phyloP scores from a whole-genome alignment of 2,113 vertebrate species.

The Pygoscelis antarcticus region DNA sequence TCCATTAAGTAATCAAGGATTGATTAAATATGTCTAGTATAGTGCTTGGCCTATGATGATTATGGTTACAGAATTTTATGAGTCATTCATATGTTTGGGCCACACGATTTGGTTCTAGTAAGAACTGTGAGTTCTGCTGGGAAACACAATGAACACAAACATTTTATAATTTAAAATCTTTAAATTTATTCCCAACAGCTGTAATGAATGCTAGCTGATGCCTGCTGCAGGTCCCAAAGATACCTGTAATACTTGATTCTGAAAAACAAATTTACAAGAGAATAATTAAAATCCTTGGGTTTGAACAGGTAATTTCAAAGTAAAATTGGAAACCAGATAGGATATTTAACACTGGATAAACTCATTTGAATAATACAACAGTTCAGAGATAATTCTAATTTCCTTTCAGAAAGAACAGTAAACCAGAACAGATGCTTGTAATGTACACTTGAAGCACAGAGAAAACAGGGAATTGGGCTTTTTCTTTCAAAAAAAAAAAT shows the following conservation, averaged over 20 bases:
- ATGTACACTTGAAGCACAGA: not conserved
- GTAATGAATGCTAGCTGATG: not conserved
- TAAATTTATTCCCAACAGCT: not conserved
- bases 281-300: not conserved
- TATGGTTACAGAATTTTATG: not conserved
- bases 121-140: not conserved
- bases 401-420: not conserved
- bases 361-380: not conserved
- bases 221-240: not conserved
- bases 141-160: not conserved
- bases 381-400: not conserved
- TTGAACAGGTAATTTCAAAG: not conserved
- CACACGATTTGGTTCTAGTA: not conserved
- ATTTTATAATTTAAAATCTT: not conserved
- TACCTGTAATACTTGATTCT: not conserved
- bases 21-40: not conserved
- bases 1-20: slow-evolving; percentile 35
- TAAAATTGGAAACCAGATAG: slow-evolving; percentile 3
- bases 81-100: not conserved
- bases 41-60: not conserved
- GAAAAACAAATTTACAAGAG: not conserved
- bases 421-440: not conserved
- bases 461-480: not conserved
- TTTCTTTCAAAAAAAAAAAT: not conserved
- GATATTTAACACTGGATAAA: not conserved